Conservation (phyloP, 2,888 invertebrate genomes). For the Acleris literana region DNA sequence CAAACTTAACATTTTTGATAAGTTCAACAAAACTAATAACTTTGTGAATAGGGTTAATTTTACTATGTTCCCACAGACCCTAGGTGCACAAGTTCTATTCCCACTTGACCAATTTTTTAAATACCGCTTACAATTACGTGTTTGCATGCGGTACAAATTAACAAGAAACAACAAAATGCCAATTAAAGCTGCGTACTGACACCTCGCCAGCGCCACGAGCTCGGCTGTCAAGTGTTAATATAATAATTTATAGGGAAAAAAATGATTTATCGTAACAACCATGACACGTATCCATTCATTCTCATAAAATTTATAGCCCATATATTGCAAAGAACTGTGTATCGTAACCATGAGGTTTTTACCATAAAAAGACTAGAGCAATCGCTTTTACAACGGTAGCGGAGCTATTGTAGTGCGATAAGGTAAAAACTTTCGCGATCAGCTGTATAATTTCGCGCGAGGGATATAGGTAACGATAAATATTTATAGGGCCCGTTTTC, state of each 20-base stretch:
- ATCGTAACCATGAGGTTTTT: conserved; percentile 48
- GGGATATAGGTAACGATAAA: conserved; percentile 69
- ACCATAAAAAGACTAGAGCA: conserved; percentile 51
- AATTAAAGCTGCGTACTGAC: conserved; percentile 16
- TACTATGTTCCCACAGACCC: too few relatives aligned
- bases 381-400: conserved; percentile 54
- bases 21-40: too few relatives aligned
- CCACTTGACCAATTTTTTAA: too few relatives aligned
- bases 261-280: conserved; percentile 54
- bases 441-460: conserved; percentile 62
- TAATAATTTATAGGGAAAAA: conserved; percentile 39
- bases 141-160: conserved; percentile 14
- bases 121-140: too few relatives aligned
- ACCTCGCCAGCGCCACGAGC: conserved; percentile 14
- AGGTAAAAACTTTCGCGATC: conserved; percentile 60
- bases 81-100: too few relatives aligned
- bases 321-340: conserved; percentile 39
- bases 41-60: too few relatives aligned
- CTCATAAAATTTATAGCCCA: conserved; percentile 50
- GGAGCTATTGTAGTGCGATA: conserved; percentile 59
- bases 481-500: conserved; percentile 77
- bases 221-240: conserved; percentile 34
- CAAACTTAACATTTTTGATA: too few relatives aligned
- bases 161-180: conserved; percentile 18
- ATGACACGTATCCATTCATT: conserved; percentile 56